Conservation (phyloP, 1,140 invertebrate species). For the Radopholus similis region DNA sequence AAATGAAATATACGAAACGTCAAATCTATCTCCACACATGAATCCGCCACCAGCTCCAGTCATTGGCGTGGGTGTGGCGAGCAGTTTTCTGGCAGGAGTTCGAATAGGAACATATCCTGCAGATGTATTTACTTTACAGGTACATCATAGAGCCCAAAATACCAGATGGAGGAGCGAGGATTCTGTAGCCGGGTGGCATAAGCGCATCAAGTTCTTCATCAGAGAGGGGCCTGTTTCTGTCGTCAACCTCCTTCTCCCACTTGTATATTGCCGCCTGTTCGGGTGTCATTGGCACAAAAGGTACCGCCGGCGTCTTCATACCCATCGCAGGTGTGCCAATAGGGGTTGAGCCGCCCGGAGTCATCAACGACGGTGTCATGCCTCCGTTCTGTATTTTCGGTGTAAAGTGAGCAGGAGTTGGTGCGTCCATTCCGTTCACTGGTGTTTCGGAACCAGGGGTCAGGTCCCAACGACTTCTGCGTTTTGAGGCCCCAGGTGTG, state of each 20-base stretch:
- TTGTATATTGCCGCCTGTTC: constrained; percentile 95
- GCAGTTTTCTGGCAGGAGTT: constrained; percentile 91
- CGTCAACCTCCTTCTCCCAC: constrained; percentile 98
- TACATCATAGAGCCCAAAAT: constrained; percentile 25
- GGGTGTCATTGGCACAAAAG: constrained; percentile 87
- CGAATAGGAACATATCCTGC: constrained; percentile 87
- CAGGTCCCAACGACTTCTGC: constrained; percentile 91
- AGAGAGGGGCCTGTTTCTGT: constrained; percentile 86
- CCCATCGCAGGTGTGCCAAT: constrained; percentile 93
- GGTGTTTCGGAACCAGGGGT: constrained; percentile 69
- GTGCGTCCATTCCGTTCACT: constrained; percentile 46
- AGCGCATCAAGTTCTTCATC: constrained; percentile 95
- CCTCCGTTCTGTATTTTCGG: constrained; percentile 50
- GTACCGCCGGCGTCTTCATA: constrained; percentile 91
- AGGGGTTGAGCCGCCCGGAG: constrained; percentile 78
- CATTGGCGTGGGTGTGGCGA: constrained; percentile 94
- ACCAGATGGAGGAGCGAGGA: constrained; percentile 61
- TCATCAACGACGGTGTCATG: constrained; percentile 69
- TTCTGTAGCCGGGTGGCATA: constrained; percentile 96
- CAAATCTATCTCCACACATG: no score
- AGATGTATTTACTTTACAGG: constrained; percentile 79
- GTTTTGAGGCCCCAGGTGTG: constrained; percentile 84
- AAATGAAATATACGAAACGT: no score
- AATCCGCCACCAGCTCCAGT: constrained; percentile 81
- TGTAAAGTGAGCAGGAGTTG: constrained; percentile 47